Conservation (phyloP, 2,113 vertebrate species). For the Bombycilla garrulus region DNA sequence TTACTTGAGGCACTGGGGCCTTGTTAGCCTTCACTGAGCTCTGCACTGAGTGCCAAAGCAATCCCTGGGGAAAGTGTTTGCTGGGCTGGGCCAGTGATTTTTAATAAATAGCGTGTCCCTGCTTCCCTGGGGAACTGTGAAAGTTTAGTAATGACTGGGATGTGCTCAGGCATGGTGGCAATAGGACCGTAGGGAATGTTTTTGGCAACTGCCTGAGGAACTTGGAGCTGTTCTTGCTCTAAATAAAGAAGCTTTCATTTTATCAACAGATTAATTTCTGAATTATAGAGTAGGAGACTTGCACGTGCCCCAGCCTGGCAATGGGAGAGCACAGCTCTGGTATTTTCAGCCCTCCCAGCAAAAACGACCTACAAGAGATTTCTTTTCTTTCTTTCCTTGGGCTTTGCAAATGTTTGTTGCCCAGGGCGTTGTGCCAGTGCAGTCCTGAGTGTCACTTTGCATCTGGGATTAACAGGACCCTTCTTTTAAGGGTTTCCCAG, state of each 20-base stretch:
- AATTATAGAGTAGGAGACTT: not conserved
- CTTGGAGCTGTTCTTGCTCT: slow-evolving; percentile 17
- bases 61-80: not conserved
- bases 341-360: not conserved
- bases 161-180: not conserved
- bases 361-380: not conserved
- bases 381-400: not conserved
- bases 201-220: not conserved
- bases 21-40: not conserved
- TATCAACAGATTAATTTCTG: slow-evolving; percentile 28
- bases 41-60: not conserved
- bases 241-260: slow-evolving; percentile 30
- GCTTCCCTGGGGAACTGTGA: not conserved
- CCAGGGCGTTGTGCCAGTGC: not conserved
- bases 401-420: not conserved
- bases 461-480: not conserved
- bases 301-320: slow-evolving; percentile 10
- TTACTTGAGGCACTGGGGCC: not conserved
- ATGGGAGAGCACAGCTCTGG: not conserved
- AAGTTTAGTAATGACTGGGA: not conserved
- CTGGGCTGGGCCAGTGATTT: not conserved
- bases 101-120: not conserved
- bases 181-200: not conserved
- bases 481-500: slow-evolving; percentile 1
- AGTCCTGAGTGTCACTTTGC: not conserved